Base-by-base conservation (phyloP, 2,113 vertebrate genomes). In the Calyptomena viridis region DNA sequence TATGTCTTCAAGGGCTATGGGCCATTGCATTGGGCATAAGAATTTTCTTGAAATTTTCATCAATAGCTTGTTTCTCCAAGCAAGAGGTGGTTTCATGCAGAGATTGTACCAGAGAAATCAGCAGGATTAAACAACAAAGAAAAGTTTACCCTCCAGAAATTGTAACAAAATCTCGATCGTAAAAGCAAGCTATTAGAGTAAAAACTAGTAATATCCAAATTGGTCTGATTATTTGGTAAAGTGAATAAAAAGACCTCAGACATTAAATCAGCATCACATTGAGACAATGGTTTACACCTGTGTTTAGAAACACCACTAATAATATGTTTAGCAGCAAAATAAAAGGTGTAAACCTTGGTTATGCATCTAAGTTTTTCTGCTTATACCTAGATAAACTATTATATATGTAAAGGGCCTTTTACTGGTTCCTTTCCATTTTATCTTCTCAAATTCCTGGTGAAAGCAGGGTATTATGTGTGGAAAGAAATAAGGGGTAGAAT, bases 41-140 rank as follows among this genome's bases (percentile, higher is more conserved):
- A 25, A 60, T 90, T 82, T 94, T 19, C 49, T 84, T 84, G 62
- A 89, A 89, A 91, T 89, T 86, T 90, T 94, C 37, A 76, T 91
- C 81, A 95, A 59, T 76, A 93, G 0, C 30, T 83, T 89, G 11
- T 18, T 87, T 91, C 46, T 82, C 18, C n/a, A 55, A 85, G 55
- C 19, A 90, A 33, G 55, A 89, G 84, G 84, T 58, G 47, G 17
- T 56, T 90, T 85, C 53, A 44, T 49, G 22, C 12, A 52, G 68
- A 78, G 55, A 68, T 49, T 50, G 20, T 50, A 89, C 5, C 11
- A 89, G 17, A 78, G 24, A 89, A 86, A 81, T 37, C 28, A 81
- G 63, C 25, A 76, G 14, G 30, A 79, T 63, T 47, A 87, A 81
- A 28, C 20, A 80, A 14, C 27, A 73, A 76, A 66, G 11, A 75